These are phyloP conservation scores for Micrastur ruficollis DNA, from an alignment of 2,797 vertebrate genomes.

Conservation along the genomic window DNA sequence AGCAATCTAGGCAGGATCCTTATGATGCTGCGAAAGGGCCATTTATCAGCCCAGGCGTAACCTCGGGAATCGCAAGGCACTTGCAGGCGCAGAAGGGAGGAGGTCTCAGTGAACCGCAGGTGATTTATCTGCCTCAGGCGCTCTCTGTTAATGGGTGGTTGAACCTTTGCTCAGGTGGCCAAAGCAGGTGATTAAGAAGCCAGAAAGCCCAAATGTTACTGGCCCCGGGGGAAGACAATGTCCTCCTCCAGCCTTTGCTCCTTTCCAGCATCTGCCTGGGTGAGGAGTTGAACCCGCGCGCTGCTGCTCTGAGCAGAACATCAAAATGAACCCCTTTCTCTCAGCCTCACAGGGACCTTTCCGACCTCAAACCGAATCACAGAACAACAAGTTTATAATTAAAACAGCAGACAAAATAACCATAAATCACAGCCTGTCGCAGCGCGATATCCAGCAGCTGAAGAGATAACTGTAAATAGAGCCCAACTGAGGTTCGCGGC, in stretches of 20 bases:
- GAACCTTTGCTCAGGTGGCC: not conserved
- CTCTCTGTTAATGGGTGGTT: fast-evolving
- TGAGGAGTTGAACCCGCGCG: not conserved
- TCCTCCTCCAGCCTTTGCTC: not conserved
- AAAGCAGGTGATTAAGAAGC: not conserved
- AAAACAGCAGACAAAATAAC: not conserved
- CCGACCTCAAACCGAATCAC: not conserved
- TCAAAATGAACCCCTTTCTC: not conserved
- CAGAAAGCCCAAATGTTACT: not conserved
- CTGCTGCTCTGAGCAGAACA: not conserved
- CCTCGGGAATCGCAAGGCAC: fast-evolving
- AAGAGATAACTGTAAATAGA: not conserved
- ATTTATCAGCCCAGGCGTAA: fast-evolving
- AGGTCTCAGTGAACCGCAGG: fast-evolving
- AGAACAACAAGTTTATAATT: not conserved
- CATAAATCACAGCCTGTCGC: not conserved
- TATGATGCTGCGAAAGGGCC: fast-evolving
- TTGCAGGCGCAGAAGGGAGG: not conserved
- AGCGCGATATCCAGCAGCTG: not conserved
- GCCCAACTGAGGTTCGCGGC: not conserved
- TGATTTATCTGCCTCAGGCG: fast-evolving
- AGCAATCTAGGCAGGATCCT: fast-evolving
- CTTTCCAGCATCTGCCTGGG: not conserved
- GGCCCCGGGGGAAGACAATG: not conserved
- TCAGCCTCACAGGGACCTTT: not conserved